Conservation (phyloP, 2,888 invertebrate genomes). For the Salpingus planirostris region DNA sequence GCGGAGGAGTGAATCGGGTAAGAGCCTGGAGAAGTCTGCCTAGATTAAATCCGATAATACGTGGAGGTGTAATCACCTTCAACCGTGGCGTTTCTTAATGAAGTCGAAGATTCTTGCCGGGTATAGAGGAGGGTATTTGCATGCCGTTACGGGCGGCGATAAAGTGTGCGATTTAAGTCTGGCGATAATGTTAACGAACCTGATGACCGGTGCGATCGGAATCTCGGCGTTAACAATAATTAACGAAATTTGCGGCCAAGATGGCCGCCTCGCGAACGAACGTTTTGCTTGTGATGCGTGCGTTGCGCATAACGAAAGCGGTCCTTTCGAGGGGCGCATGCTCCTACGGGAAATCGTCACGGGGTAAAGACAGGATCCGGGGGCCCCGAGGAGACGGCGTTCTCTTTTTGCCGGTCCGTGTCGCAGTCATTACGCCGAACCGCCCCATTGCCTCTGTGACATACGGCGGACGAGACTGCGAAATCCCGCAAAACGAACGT, state of each 20-base stretch:
- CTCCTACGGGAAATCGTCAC: slow-evolving; percentile 13
- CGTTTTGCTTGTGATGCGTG: slow-evolving; percentile 18
- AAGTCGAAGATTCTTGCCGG: too few species aligned
- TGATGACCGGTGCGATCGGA: slow-evolving; percentile 11
- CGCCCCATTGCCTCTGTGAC: slow-evolving; percentile 22
- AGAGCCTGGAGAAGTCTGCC: too few species aligned
- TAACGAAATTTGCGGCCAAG: slow-evolving; percentile 26
- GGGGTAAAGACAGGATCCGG: too few species aligned
- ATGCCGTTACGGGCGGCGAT: slow-evolving; percentile 9
- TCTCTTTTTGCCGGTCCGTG: slow-evolving; percentile 21
- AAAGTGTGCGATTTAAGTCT: slow-evolving; percentile 9
- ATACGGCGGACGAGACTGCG: slow-evolving; percentile 19
- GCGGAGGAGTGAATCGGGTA: too few species aligned
- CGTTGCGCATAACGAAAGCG: slow-evolving; percentile 22
- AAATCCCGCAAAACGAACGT: slow-evolving; percentile 29
- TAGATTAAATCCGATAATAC: too few species aligned
- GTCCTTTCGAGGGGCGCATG: slow-evolving; percentile 10
- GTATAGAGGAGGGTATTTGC: slow-evolving; percentile 6
- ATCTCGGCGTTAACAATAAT: slow-evolving; percentile 21
- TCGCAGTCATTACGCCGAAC: slow-evolving; percentile 31
- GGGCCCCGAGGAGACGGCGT: too few species aligned
- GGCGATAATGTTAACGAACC: too few species aligned
- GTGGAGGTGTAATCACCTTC: too few species aligned
- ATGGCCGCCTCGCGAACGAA: slow-evolving; percentile 26
- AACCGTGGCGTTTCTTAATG: too few species aligned